phyloP scores from a whole-genome alignment of 2,888 invertebrate genomes.

The Parnassius apollo region DNA sequence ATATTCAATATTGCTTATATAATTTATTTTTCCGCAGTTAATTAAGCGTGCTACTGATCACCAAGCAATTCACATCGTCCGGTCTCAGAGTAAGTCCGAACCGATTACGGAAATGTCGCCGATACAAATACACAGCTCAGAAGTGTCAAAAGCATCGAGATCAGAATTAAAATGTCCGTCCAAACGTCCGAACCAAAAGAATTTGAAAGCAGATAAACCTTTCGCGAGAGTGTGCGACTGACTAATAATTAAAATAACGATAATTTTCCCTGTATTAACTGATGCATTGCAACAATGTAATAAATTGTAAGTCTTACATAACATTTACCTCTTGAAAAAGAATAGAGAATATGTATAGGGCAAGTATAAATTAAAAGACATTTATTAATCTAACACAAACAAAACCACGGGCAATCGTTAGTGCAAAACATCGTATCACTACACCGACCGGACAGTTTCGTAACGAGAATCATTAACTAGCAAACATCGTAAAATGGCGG shows the following conservation, averaged over 20 bases:
- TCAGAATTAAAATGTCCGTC: conserved; percentile 41
- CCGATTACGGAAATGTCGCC: conserved; percentile 44
- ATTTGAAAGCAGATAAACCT: conserved; percentile 33
- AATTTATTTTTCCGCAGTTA: conserved; percentile 2
- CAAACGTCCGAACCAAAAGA: conserved; percentile 29
- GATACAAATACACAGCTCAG: conserved; percentile 49
- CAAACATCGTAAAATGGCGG: conserved; percentile 75
- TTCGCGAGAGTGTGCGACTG: conserved; percentile 29
- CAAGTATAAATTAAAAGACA: too few relatives aligned
- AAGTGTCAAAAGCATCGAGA: conserved; percentile 50
- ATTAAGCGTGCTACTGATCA: conserved; percentile 4
- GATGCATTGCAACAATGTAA: not conserved
- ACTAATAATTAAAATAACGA: conserved; percentile 29
- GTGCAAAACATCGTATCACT: conserved; percentile 60
- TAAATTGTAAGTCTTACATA: not conserved
- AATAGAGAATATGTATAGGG: not conserved
- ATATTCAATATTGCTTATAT: not conserved
- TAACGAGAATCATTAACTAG: conserved; percentile 69
- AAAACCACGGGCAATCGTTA: conserved; percentile 25
- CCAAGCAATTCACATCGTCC: conserved; percentile 6
- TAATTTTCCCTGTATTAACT: conserved; percentile 6
- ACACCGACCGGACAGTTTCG: conserved; percentile 53
- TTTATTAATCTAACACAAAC: not conserved
- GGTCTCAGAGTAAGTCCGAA: conserved; percentile 17
- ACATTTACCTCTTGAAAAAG: not conserved